Evolutionary conservation across 2,888 invertebrate genomes (phyloP).

Genomic region (Tiliacea aurago): DNA sequence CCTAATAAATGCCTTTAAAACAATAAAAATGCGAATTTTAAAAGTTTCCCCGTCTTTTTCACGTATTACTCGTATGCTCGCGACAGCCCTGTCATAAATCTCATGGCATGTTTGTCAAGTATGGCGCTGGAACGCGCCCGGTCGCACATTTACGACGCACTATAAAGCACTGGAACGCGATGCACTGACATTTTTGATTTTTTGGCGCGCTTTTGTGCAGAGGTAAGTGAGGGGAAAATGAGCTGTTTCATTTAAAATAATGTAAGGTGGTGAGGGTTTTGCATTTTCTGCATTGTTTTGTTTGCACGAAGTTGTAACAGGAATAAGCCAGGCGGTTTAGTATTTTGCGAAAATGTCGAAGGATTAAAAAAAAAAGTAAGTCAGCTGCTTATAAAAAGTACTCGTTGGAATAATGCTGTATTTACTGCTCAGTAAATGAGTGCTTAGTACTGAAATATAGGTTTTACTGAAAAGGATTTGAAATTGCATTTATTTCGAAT

Average conservation of each 20-base stretch:
- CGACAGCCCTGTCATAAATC: slow-evolving; percentile 74
- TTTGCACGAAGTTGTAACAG: not conserved
- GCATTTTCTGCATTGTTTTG: slow-evolving; percentile 10
- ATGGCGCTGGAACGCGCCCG: slow-evolving; percentile 63
- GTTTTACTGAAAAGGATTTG: not conserved
- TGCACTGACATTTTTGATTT: slow-evolving; percentile 56
- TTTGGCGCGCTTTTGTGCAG: slow-evolving; percentile 56
- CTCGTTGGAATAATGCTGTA: not conserved
- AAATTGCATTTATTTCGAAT: not conserved
- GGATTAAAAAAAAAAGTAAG: not conserved
- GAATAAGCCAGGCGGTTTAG: not conserved
- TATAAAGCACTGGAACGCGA: slow-evolving; percentile 61
- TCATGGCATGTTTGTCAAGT: slow-evolving; percentile 78
- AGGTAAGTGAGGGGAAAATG: slow-evolving; percentile 60
- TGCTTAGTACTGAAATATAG: not conserved
- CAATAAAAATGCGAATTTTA: slow-evolving; percentile 58
- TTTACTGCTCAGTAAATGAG: not conserved
- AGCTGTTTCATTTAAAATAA: slow-evolving; percentile 64
- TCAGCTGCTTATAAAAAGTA: not conserved
- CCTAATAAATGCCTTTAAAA: slow-evolving; percentile 55
- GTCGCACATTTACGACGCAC: slow-evolving; percentile 59
- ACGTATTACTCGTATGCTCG: slow-evolving; percentile 37
- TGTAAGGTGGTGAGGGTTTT: slow-evolving; percentile 19
- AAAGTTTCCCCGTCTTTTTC: slow-evolving; percentile 42
- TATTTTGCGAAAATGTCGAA: slow-evolving; percentile 14